Base-by-base conservation (phyloP, 2,888 invertebrate genomes). In the Busseola fusca region DNA sequence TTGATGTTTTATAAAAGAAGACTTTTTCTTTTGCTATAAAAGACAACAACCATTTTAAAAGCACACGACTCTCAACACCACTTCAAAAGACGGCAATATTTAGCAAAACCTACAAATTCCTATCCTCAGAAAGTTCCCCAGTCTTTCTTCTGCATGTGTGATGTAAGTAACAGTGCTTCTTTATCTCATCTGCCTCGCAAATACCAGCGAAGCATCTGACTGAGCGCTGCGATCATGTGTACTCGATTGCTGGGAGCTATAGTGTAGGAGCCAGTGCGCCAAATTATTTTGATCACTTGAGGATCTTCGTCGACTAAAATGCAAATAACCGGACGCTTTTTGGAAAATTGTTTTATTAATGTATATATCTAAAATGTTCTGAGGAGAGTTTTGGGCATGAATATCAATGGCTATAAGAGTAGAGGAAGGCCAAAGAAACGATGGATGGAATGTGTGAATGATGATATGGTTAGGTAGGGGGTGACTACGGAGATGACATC, bases 161-260 rank as follows among this genome's bases (percentile, higher is more conserved):
- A 45, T 68, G 56, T 72, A 57, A 72, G 63, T 77, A 81, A 81
- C 68, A 77, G 9, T 25, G 10, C 72, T 72, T 81, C 82, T 81
- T 72, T 81, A 77, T 77, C 79, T 79, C 79, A 79, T 81, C 82
- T 78, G 72, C 56, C 48, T 82, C 59, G 69, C 78, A 82, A 81
- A 81, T 79, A 78, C 63, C 30, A 14, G 56, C 10, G 56, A 48
- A 73, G 58, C 74, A 68, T 65, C 73, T 72, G 67, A 76, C 72
- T 82, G 78, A 84, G 77, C 70, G 58, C 40, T 60, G 76, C 64
- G 74, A 77, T 80, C 81, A 72, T 81, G 82, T 80, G 74, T 72
- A 74, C 72, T 84, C 74, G 76, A 84, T 84, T 80, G 82, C 67
- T 72, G 42, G 56, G 6, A 71, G 69, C 65, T 50, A 27, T 72